A percentile compares a stretch with the other conserved stretches of the same genome.
phyloP scores from a whole-genome alignment of 2,888 invertebrate genomes.

The Autographa pulchrina region DNA sequence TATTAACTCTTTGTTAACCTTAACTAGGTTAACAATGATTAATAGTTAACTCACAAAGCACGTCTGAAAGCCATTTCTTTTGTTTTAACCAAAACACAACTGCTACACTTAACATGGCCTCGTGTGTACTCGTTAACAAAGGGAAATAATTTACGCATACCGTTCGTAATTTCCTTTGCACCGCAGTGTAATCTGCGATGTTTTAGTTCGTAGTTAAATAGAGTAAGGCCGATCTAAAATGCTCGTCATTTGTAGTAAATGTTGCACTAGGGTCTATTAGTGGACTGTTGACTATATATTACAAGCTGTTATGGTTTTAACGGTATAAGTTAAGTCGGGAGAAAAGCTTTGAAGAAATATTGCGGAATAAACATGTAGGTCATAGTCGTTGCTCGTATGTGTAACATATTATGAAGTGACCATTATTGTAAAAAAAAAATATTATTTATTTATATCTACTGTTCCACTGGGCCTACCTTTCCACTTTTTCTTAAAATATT shows the following conservation, averaged over 20 bases:
- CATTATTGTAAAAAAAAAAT: too few relatives aligned
- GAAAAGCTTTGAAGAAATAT: background rate
- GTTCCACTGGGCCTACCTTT: too few relatives aligned
- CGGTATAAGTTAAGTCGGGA: background rate
- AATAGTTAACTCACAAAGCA: conserved; percentile 46
- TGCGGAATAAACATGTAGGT: background rate
- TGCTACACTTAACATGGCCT: conserved; percentile 44
- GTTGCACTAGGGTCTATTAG: conserved; percentile 22
- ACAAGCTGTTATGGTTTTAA: conserved; percentile 11
- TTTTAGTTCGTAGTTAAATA: conserved; percentile 37
- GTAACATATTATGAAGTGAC: too few relatives aligned
- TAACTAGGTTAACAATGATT: conserved; percentile 48
- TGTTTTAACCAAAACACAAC: conserved; percentile 45
- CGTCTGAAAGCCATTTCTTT: conserved; percentile 50
- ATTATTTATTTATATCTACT: too few relatives aligned
- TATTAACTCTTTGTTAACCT: conserved; percentile 37
- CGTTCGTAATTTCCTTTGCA: conserved; percentile 57
- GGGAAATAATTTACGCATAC: conserved; percentile 65
- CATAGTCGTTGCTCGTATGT: background rate
- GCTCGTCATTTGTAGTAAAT: conserved; percentile 44
- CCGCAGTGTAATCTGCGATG: conserved; percentile 44
- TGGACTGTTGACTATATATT: conserved; percentile 14
- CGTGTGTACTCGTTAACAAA: conserved; percentile 63
- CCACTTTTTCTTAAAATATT: too few relatives aligned
- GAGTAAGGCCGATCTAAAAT: conserved; percentile 13